A percentile compares a stretch with the other conserved stretches of the same genome.
Evolutionary conservation across 2,113 vertebrate genomes (phyloP).

Genomic region (Capreolus pygargus): DNA sequence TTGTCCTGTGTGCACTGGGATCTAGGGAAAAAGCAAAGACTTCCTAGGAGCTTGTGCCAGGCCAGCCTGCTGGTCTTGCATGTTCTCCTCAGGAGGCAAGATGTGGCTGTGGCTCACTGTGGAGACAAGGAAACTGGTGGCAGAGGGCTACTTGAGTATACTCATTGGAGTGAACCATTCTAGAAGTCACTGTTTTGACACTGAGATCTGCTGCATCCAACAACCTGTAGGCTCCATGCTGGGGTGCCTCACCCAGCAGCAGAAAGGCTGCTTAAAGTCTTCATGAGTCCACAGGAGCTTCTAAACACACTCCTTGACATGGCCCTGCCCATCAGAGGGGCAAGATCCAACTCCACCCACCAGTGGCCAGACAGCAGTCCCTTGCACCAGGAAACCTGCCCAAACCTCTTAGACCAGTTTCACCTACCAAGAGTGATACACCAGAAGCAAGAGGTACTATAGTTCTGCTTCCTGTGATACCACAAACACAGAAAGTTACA

Average conservation of each 20-base stretch:
- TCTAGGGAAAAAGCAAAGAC: neutral
- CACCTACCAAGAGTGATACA: neutral
- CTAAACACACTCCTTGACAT: neutral
- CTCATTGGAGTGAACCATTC: neutral
- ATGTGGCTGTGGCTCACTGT: neutral
- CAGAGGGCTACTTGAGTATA: neutral
- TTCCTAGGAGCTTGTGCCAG: neutral
- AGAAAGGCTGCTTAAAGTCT: neutral
- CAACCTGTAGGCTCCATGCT: neutral
- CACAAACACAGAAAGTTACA: neutral
- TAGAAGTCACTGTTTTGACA: neutral
- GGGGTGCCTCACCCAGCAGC: neutral
- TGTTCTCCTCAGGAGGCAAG: fast-evolving
- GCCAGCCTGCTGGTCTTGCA: neutral
- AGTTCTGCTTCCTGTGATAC: neutral
- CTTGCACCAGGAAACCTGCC: neutral
- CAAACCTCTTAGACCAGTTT: neutral
- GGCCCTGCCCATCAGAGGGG: neutral
- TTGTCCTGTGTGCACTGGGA: neutral
- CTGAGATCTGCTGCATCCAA: neutral
- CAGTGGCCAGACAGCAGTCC: neutral
- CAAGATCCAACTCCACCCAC: neutral
- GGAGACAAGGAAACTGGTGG: neutral
- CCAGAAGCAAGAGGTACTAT: neutral
- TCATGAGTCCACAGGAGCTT: neutral